These are phyloP conservation scores for Otocyon megalotis DNA, from an alignment of 2,113 vertebrate species.

Conservation along the genomic window DNA sequence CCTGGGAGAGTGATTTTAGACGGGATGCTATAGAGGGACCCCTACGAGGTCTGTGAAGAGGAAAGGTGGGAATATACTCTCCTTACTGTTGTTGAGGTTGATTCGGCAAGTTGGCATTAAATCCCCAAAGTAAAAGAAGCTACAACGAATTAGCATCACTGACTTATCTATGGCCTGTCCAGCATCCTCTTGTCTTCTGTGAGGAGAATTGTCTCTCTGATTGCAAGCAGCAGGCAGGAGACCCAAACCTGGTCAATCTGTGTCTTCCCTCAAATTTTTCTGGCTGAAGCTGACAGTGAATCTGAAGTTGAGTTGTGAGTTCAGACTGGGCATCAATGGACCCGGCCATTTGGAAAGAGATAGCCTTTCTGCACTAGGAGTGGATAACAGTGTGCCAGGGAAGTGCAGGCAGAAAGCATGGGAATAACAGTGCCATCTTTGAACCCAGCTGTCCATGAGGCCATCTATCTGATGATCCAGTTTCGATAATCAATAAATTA, in stretches of 20 bases:
- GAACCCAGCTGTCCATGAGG: not conserved
- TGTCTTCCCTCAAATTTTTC: not conserved
- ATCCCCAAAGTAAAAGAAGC: not conserved
- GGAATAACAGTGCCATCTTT: not conserved
- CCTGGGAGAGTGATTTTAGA: not conserved
- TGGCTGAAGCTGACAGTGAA: not conserved
- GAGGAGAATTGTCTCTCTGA: not conserved
- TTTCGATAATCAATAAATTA: not conserved
- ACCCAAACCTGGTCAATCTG: no score
- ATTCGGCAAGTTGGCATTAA: not conserved
- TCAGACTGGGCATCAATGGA: not conserved
- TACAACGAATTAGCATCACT: not conserved
- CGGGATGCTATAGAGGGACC: not conserved
- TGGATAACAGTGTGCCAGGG: not conserved
- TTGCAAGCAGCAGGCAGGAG: not conserved
- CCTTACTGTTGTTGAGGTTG: not conserved
- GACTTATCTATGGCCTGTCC: not conserved
- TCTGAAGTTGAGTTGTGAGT: not conserved
- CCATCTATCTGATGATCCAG: not conserved
- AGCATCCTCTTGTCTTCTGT: not conserved
- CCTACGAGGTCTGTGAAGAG: not conserved
- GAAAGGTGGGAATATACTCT: not conserved
- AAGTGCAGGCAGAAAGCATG: not conserved
- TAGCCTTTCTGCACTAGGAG: not conserved
- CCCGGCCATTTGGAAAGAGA: not conserved